These are phyloP conservation scores for Hoplias malabaricus DNA, from an alignment of 2,113 vertebrate genomes.

Conservation along the genomic window DNA sequence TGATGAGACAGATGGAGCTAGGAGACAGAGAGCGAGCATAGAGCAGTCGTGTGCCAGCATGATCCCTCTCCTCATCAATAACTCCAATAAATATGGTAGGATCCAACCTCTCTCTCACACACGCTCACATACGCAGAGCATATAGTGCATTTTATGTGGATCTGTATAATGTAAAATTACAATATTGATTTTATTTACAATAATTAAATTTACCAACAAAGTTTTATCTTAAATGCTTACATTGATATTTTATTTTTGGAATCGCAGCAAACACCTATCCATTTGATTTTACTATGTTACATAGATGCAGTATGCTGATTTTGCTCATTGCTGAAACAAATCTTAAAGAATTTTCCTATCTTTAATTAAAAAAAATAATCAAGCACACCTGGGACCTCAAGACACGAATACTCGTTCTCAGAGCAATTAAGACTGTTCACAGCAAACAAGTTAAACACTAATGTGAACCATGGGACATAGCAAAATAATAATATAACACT, in stretches of 20 bases:
- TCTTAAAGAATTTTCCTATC: neutral
- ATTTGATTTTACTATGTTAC: too few species aligned
- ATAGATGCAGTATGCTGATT: neutral
- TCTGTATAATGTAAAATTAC: neutral
- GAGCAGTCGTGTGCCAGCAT: slow-evolving; percentile 53
- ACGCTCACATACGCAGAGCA: neutral
- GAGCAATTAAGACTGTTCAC: neutral
- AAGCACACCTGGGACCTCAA: neutral
- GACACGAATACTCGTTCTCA: neutral
- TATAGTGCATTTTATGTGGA: neutral
- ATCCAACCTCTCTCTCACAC: neutral
- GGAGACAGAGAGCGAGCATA: slow-evolving; percentile 47
- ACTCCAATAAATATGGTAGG: slow-evolving; percentile 49
- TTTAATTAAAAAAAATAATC: too few species aligned
- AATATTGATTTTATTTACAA: neutral
- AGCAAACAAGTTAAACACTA: neutral
- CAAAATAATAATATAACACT: neutral
- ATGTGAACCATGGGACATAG: neutral
- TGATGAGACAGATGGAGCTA: slow-evolving; percentile 53
- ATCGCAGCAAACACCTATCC: too few species aligned
- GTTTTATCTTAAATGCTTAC: neutral
- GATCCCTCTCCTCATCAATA: slow-evolving; percentile 41
- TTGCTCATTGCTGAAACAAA: too few species aligned
- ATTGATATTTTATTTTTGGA: neutral
- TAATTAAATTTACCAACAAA: neutral